These are phyloP conservation scores for Eilema griseolum DNA, from an alignment of 2,888 invertebrate species.

Conservation along the genomic window DNA sequence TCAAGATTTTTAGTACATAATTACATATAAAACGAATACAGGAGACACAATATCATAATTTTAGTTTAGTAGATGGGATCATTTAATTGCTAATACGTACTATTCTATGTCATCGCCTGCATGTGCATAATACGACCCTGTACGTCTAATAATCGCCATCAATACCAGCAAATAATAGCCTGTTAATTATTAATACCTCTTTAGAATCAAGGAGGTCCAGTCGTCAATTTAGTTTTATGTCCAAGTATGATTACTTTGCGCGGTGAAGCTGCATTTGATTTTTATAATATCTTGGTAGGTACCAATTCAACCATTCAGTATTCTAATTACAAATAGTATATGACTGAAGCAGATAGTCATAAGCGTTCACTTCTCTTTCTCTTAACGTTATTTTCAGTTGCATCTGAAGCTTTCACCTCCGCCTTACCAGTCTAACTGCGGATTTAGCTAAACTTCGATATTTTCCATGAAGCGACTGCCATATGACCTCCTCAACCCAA, in stretches of 20 bases:
- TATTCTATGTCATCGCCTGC: neutral
- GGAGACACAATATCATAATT: neutral
- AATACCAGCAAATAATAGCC: neutral
- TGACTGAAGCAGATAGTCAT: conserved; percentile 51
- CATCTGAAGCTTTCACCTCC: too few relatives aligned
- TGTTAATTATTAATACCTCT: conserved; percentile 22
- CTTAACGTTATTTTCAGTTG: too few relatives aligned
- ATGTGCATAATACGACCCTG: neutral
- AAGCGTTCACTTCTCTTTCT: too few relatives aligned
- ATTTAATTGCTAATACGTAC: neutral
- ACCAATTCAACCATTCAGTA: conserved; percentile 9
- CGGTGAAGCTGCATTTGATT: neutral
- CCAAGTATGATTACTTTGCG: neutral
- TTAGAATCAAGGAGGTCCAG: conserved; percentile 39
- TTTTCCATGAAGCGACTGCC: too few relatives aligned
- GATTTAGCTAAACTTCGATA: too few relatives aligned
- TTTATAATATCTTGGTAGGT: neutral
- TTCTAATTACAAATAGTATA: conserved; percentile 26
- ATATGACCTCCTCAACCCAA: too few relatives aligned
- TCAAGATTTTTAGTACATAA: too few relatives aligned
- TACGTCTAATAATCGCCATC: neutral
- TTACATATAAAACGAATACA: neutral
- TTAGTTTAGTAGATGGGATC: neutral
- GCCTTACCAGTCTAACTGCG: too few relatives aligned
- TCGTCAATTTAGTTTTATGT: conserved; percentile 13